phyloP scores from a whole-genome alignment of 2,113 vertebrate genomes.

The Cyprinodon variegatus region DNA sequence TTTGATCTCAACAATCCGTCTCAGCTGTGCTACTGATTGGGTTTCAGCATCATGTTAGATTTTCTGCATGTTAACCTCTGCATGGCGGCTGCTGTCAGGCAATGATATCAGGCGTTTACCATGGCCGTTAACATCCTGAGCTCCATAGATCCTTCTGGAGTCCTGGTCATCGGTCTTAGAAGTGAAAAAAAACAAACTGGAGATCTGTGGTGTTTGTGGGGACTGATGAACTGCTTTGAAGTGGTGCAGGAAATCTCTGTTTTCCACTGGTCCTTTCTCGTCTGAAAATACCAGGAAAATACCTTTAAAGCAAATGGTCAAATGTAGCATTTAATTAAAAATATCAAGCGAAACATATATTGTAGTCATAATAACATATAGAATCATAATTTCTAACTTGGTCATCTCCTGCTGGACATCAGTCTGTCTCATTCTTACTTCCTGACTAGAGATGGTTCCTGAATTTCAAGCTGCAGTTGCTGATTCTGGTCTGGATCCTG shows the following conservation, averaged over 20 bases:
- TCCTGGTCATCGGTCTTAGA: background rate
- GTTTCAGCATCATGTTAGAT: background rate
- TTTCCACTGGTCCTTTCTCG: background rate
- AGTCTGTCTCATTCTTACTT: background rate
- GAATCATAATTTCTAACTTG: background rate
- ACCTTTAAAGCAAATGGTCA: background rate
- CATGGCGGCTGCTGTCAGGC: background rate
- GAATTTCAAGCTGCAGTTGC: background rate
- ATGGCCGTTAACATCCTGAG: background rate
- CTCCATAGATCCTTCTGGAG: background rate
- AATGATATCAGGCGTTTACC: constrained; percentile 1
- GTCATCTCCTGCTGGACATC: constrained; percentile 1
- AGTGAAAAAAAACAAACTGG: background rate
- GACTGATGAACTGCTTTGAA: background rate
- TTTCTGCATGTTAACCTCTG: background rate
- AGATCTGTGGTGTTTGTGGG: background rate
- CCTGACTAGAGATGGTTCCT: background rate
- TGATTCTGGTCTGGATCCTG: constrained; percentile 1
- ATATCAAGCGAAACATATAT: too few species aligned
- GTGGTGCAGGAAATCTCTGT: background rate
- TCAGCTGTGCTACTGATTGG: background rate
- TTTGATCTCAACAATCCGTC: background rate
- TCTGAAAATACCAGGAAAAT: background rate
- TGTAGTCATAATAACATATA: too few species aligned
- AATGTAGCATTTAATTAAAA: background rate